Percentiles rank a stretch among this genome's conserved stretches.
phyloP scores from a whole-genome alignment of 2,888 invertebrate genomes.

The Leucophenga montana region DNA sequence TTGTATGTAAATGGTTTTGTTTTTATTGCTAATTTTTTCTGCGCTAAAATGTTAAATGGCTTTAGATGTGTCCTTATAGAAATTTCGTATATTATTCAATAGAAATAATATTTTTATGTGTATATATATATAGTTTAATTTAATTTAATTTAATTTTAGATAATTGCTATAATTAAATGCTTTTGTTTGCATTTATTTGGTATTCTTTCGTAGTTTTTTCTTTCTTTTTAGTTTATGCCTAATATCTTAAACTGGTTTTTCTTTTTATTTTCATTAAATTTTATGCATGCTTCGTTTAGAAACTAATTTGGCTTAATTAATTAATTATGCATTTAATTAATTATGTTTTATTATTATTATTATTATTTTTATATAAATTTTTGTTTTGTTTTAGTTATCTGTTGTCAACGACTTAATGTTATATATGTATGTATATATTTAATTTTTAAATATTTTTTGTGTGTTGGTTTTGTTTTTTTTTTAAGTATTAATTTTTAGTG shows the following conservation, averaged over 20 bases:
- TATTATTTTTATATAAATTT: neutral
- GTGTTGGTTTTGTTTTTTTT: neutral
- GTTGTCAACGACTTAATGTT: no score
- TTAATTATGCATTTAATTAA: no score
- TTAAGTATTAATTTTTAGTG: neutral
- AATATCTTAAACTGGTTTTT: constrained; percentile 9
- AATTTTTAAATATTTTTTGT: neutral
- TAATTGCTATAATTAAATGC: constrained; percentile 19
- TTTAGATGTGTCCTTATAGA: constrained; percentile 6
- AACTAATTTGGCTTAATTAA: constrained; percentile 23
- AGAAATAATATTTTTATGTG: constrained; percentile 15
- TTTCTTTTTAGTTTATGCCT: constrained; percentile 1
- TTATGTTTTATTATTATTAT: neutral
- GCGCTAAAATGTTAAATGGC: constrained; percentile 4
- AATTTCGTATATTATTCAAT: neutral
- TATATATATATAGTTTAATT: constrained; percentile 5
- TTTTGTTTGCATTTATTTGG: constrained; percentile 19
- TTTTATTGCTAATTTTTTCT: constrained; percentile 10
- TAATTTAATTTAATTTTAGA: constrained; percentile 13
- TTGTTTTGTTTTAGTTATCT: neutral
- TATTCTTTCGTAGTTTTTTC: constrained; percentile 3
- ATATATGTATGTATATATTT: no score
- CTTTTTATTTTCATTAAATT: constrained; percentile 9
- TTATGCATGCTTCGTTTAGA: constrained; percentile 9
- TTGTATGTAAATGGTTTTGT: neutral